Evolutionary conservation across 2,113 vertebrate species (phyloP).

Genomic region (Tiliqua scincoides): DNA sequence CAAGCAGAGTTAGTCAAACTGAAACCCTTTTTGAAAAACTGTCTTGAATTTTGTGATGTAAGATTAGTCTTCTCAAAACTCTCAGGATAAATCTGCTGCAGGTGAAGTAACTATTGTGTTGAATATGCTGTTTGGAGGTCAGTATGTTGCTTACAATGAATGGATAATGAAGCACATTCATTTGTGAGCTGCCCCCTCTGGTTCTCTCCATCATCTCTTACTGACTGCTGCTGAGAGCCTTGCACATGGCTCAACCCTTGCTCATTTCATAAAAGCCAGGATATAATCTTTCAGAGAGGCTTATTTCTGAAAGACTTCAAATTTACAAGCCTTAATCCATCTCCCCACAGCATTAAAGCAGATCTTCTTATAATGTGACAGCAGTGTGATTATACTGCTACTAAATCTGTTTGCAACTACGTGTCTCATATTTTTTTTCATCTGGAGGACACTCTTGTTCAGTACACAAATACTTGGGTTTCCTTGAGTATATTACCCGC

Average conservation of each 20-base stretch:
- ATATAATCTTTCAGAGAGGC: neutral
- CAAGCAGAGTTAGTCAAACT: conserved; percentile 5
- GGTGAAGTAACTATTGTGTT: neutral
- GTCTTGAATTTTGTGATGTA: conserved; percentile 8
- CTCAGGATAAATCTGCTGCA: neutral
- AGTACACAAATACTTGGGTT: neutral
- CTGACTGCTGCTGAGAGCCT: neutral
- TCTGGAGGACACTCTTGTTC: neutral
- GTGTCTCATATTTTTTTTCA: neutral
- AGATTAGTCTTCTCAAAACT: neutral
- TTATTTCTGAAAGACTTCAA: conserved; percentile 3
- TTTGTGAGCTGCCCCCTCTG: neutral
- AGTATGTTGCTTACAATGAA: neutral
- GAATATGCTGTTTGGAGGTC: neutral
- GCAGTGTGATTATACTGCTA: neutral
- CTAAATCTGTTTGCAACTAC: neutral
- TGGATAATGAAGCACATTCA: neutral
- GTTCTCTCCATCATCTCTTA: neutral
- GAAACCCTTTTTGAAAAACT: conserved; percentile 4
- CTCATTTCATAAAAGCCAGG: neutral
- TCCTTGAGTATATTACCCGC: neutral
- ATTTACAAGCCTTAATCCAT: neutral
- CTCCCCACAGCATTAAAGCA: neutral
- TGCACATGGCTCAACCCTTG: neutral
- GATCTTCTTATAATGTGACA: conserved; percentile 2